Evolutionary conservation across 2,113 vertebrate genomes (phyloP).

Genomic region (Tragulus kanchil): DNA sequence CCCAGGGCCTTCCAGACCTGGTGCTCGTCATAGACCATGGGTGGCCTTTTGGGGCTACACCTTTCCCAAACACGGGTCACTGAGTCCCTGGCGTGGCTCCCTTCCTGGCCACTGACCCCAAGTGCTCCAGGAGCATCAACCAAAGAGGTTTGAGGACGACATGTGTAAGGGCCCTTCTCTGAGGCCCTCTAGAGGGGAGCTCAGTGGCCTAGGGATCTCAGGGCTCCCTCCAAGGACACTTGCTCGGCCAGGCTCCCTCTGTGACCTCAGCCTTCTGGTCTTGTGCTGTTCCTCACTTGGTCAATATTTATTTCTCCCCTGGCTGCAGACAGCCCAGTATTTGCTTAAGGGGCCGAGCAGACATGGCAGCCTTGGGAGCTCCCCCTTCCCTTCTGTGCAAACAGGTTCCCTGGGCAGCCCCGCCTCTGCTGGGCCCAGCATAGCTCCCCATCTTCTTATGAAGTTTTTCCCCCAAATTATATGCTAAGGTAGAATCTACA

Average conservation of each 20-base stretch:
- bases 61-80: neutral
- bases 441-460: no score
- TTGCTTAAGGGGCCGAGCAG: constrained; percentile 72
- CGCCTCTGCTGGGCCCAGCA: neutral
- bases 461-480: no score
- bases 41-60: neutral
- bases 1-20: neutral
- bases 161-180: neutral
- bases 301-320: constrained; percentile 82
- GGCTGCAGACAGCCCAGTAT: constrained; percentile 49
- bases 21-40: neutral
- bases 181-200: no score
- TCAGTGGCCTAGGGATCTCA: neutral
- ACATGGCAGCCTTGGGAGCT: neutral
- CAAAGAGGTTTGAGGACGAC: neutral
- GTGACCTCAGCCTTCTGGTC: neutral
- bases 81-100: neutral
- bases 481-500: neutral
- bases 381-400: neutral
- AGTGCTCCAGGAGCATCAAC: neutral
- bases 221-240: neutral
- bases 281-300: constrained; percentile 1
- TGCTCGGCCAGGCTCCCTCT: neutral
- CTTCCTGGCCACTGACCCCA: neutral
- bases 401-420: neutral